Base-by-base conservation (phyloP, 2,797 vertebrate species). In the Vespertilio murinus region DNA sequence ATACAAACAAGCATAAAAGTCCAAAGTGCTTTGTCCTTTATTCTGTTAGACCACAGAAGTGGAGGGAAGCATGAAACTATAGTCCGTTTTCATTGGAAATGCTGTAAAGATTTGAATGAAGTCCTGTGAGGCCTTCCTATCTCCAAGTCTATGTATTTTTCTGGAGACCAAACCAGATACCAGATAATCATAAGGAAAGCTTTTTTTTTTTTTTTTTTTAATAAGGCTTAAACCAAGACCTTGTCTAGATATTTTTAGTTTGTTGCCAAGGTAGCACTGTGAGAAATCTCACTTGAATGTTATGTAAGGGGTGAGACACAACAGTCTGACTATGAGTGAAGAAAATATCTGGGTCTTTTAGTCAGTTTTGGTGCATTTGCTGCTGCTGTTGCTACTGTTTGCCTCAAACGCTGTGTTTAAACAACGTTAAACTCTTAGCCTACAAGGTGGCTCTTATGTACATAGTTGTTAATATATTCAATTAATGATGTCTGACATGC, bases 401-500 rank as follows among this genome's bases (percentile, higher is more conserved):
- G 99, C 99, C 99, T 99, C 98, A 98, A 98, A 98, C 98, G 98
- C 98, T 98, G 98, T 98, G 97, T 98, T 98, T 98, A 98, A 98
- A 98, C 98, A 98, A 98, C 98, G 98, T 99, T 98, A 97, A 92
- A 97, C 95, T 98, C 98, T 98, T 98, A 98, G 99, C 98, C 98
- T 98, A 97, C 98, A 96, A 98, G 98, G 98, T 98, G 99, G 99
- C 99, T 98, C 98, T 97, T 98, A 98, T 99, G 99, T 99, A 99
- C 98, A 99, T 98, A 99, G 98, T 98, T 98, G 98, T 98, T 98
- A 98, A 98, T 98, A 98, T 96, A 97, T 98, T 97, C 97, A 87
- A 97, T 97, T 98, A 98, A 98, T 98, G 98, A 98, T 98, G 98
- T 99, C 98, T 98, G 97, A 98, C 97, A 97, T 98, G 99, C 99